These are phyloP conservation scores for Aurelia sp. DNA, from an alignment of 30 jellyfish, hydroid and myxozoan genomes.

Conservation along the genomic window DNA sequence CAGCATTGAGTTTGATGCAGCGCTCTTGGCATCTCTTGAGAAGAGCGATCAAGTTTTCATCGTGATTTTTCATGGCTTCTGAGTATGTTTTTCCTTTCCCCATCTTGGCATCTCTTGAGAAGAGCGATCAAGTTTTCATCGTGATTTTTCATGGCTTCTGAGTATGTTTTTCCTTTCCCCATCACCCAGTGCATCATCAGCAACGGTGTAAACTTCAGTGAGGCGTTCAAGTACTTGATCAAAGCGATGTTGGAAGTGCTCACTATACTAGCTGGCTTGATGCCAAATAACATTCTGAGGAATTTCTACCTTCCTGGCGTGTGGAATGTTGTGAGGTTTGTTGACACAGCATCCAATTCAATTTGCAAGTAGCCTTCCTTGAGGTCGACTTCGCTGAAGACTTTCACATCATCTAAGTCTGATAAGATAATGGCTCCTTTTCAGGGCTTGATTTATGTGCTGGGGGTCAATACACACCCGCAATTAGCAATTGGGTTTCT, in stretches of 20 bases:
- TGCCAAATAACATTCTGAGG: conserved; percentile 9
- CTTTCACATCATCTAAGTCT: no score
- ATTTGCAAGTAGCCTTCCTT: no score
- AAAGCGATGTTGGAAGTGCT: conserved; percentile 5
- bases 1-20: conserved; percentile 13
- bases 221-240: no score
- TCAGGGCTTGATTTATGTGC: no score
- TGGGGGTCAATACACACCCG: no score
- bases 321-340: conserved; percentile 4
- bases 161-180: no score
- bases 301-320: conserved; percentile 22
- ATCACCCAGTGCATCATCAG: conserved; percentile 52
- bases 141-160: conserved; percentile 24
- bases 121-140: conserved; percentile 25
- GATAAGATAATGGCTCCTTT: no score
- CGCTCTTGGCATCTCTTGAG: conserved; percentile 14
- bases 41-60: conserved; percentile 18
- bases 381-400: no score
- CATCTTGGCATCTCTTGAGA: conserved; percentile 20
- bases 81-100: no score
- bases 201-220: conserved; percentile 12
- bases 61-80: conserved; percentile 30
- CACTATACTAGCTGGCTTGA: conserved; percentile 36
- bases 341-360: no score
- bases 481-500: no score